These are phyloP conservation scores for Cantharis rufa DNA, from an alignment of 2,888 invertebrate genomes.

Conservation along the genomic window DNA sequence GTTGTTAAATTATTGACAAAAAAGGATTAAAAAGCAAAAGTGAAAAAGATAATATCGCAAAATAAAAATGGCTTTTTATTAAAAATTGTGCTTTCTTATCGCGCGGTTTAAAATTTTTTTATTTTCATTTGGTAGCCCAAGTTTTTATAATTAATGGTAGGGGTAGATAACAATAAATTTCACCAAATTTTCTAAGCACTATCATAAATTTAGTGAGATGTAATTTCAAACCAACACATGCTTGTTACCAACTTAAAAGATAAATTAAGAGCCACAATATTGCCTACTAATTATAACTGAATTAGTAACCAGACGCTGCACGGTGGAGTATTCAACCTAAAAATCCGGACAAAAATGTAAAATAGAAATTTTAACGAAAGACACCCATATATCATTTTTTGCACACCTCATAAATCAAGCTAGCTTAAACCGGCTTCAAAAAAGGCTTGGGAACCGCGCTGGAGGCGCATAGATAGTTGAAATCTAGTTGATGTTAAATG, in stretches of 20 bases:
- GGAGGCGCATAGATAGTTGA: too few relatives aligned
- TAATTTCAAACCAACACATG: slow-evolving; percentile 39
- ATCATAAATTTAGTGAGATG: slow-evolving; percentile 34
- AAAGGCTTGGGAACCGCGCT: too few relatives aligned
- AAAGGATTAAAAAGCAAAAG: not conserved
- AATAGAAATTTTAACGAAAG: too few relatives aligned
- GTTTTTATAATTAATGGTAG: slow-evolving; percentile 25
- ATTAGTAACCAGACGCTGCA: slow-evolving; percentile 39
- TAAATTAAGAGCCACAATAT: slow-evolving; percentile 42
- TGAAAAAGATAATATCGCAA: not conserved
- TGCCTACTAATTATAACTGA: slow-evolving; percentile 42
- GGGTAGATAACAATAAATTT: slow-evolving; percentile 27
- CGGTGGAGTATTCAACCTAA: too few relatives aligned
- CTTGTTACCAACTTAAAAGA: slow-evolving; percentile 34
- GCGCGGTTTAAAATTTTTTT: not conserved
- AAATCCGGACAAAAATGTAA: too few relatives aligned
- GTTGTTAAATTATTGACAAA: not conserved
- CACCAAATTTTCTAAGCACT: slow-evolving; percentile 15
- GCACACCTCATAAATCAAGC: too few relatives aligned
- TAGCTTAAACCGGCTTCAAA: too few relatives aligned
- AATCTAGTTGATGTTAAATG: too few relatives aligned
- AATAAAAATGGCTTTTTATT: not conserved
- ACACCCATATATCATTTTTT: too few relatives aligned
- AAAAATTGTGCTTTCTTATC: not conserved
- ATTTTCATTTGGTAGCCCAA: not conserved